Percentiles rank a stretch among this genome's conserved stretches.
phyloP scores from a whole-genome alignment of 2,888 invertebrate species.

The Cyclophora punctaria region DNA sequence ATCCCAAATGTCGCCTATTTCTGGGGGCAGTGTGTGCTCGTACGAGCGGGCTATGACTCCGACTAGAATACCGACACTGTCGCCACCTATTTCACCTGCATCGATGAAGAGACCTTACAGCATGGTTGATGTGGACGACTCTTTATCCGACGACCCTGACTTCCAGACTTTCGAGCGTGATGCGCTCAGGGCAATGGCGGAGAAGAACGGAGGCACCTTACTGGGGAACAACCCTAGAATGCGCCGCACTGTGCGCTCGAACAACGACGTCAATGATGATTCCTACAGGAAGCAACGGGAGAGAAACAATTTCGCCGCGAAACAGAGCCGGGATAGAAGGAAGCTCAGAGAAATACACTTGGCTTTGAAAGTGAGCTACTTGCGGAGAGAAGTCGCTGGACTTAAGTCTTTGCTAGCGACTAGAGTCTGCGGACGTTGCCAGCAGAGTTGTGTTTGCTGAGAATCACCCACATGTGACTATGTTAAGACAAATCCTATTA shows the following conservation, averaged over 20 bases:
- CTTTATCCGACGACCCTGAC: slow-evolving; percentile 62
- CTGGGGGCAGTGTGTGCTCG: slow-evolving; percentile 26
- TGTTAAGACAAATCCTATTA: not conserved
- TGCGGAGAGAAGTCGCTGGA: slow-evolving; percentile 56
- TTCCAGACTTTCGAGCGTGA: slow-evolving; percentile 80
- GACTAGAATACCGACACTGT: slow-evolving; percentile 16
- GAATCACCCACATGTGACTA: not conserved
- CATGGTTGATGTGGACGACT: slow-evolving; percentile 29
- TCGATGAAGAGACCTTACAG: slow-evolving; percentile 17
- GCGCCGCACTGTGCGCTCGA: slow-evolving; percentile 67
- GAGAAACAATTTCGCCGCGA: slow-evolving; percentile 96
- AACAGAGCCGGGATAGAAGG: slow-evolving; percentile 92
- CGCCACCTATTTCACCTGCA: slow-evolving; percentile 30
- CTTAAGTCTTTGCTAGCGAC: slow-evolving; percentile 35
- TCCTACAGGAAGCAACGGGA: slow-evolving; percentile 91
- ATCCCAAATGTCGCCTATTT: slow-evolving; percentile 30
- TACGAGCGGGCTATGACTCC: slow-evolving; percentile 20
- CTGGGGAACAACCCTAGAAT: slow-evolving; percentile 78
- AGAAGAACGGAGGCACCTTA: slow-evolving; percentile 71
- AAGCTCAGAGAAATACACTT: slow-evolving; percentile 94
- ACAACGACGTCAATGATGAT: slow-evolving; percentile 75
- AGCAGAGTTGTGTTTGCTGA: slow-evolving; percentile 21
- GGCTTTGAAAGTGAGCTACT: slow-evolving; percentile 88
- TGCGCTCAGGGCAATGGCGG: slow-evolving; percentile 78
- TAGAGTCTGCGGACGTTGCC: slow-evolving; percentile 30